phyloP scores from a whole-genome alignment of 2,113 vertebrate genomes.

The Seriola quinqueradiata region DNA sequence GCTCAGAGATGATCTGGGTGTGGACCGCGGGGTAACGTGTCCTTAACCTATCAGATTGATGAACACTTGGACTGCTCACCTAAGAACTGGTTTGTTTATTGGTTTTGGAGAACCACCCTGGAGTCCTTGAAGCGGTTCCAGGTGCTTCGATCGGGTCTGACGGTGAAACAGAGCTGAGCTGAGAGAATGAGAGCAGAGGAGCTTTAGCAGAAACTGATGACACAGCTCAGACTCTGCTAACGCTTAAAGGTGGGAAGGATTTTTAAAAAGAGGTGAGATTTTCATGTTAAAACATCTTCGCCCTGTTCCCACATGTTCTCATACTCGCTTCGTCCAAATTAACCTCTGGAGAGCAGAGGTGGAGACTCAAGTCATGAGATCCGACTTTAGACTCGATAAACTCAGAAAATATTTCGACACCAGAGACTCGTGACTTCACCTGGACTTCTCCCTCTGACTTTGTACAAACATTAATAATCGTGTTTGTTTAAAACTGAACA shows the following conservation, averaged over 20 bases:
- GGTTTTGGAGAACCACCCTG: constrained; percentile 70
- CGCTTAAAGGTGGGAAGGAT: constrained; percentile 40
- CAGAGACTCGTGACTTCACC: neutral
- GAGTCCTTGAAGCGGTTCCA: constrained; percentile 74
- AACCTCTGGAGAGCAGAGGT: neutral
- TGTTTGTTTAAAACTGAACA: neutral
- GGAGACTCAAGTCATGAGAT: neutral
- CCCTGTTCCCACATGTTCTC: constrained; percentile 1
- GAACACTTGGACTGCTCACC: constrained; percentile 66
- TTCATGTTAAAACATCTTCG: constrained; percentile 18
- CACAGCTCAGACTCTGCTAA: constrained; percentile 56
- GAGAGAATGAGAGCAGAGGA: constrained; percentile 41
- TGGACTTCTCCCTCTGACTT: neutral
- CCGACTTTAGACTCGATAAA: neutral
- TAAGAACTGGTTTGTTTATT: constrained; percentile 68
- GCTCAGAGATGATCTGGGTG: constrained; percentile 53
- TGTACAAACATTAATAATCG: no score
- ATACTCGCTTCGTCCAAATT: neutral
- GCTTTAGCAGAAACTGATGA: constrained; percentile 72
- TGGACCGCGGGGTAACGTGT: constrained; percentile 50
- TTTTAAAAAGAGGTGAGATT: constrained; percentile 18
- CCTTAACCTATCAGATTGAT: constrained; percentile 68
- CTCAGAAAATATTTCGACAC: neutral
- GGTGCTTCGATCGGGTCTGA: constrained; percentile 64
- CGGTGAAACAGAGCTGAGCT: constrained; percentile 51